phyloP scores from a whole-genome alignment of 92 coral and sea anemone species.

The Chrysogorgia sp. region DNA sequence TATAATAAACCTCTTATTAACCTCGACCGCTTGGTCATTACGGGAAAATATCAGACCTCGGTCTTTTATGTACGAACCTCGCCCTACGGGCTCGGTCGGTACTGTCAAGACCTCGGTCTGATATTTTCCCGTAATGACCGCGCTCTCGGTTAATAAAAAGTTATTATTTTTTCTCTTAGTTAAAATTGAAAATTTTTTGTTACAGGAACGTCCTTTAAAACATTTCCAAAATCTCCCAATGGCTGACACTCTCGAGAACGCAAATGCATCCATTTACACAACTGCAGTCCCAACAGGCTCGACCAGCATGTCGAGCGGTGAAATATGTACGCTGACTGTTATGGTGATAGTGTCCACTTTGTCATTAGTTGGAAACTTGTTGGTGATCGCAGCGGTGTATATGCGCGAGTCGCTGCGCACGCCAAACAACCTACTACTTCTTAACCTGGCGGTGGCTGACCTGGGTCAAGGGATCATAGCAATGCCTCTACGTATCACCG shows the following conservation, averaged over 20 bases:
- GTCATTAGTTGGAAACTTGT: slow-evolving; percentile 29
- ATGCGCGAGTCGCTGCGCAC: slow-evolving; percentile 21
- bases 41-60: no score
- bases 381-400: slow-evolving; percentile 31
- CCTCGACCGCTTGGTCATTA: no score
- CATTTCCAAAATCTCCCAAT: not conserved
- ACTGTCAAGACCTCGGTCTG: no score
- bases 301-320: slow-evolving; percentile 3
- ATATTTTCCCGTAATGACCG: no score
- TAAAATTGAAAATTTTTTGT: no score
- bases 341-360: slow-evolving; percentile 18
- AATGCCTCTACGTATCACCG: slow-evolving; percentile 36
- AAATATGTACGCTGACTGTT: slow-evolving; percentile 18
- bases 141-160: no score
- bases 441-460: slow-evolving; percentile 28
- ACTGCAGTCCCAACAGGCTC: not conserved
- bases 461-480: slow-evolving; percentile 40
- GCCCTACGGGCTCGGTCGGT: no score
- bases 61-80: no score
- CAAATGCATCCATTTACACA: not conserved
- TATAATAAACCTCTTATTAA: no score
- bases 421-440: slow-evolving; percentile 25
- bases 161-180: no score
- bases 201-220: no score
- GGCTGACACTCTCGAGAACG: not conserved